Evolutionary conservation across 1,140 invertebrate genomes (phyloP), one percentile per base, ranked within the genome.

Genomic region (Pissodes strobi): DNA sequence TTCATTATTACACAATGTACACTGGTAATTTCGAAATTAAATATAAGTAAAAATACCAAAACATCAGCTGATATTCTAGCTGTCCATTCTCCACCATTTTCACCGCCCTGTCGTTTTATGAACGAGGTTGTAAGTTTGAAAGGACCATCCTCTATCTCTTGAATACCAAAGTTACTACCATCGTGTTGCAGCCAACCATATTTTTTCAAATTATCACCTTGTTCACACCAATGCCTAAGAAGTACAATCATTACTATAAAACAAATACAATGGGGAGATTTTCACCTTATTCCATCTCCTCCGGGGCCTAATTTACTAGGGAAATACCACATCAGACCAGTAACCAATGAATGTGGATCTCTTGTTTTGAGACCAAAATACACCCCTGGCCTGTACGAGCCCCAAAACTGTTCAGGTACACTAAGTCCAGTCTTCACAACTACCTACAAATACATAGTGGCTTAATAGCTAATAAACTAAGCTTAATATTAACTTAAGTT

Each of bases 251-350:
- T n/a, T n/a, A n/a, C n/a, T n/a, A n/a, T n/a, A n/a, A n/a, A n/a
- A n/a, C n/a, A n/a, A n/a, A n/a, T n/a, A n/a, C n/a, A n/a, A n/a
- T n/a, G n/a, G n/a, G n/a, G n/a, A n/a, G n/a, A n/a, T n/a, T 8
- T n/a, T 10, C 76, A 87, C 85, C 86, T 84, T 25, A 92, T 84
- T 10, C 88, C 88, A 68, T 87, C 87, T 48, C 88, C 88, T 59
- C 82, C 86, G 59, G 82, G 83, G 15, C 79, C 82, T 59, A 88
- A 77, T 68, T 83, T 80, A 52, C 86, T 86, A 0, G 93, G 87
- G 67, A 93, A 86, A 73, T 94, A 96, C 97, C 97, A 99, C 95
- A 99, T 98, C 0, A 99, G 79, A 27, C 95, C 97, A 75, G 93
- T 90, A 0, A 95, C 86, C 6, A 94, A 84, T 0, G 96, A 97